phyloP scores from a whole-genome alignment of 2,113 vertebrate species.

The Macaca mulatta region DNA sequence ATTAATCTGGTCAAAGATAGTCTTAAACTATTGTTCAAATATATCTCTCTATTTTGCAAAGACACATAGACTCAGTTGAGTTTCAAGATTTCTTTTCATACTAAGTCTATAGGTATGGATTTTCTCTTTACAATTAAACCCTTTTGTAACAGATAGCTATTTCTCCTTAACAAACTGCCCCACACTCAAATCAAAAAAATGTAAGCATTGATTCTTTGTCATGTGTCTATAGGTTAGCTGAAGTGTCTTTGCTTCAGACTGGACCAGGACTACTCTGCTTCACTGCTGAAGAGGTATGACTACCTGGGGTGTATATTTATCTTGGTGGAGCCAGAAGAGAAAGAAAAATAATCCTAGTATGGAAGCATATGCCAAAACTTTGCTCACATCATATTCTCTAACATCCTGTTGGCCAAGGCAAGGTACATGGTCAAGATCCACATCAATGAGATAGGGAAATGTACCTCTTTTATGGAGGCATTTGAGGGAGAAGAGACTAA shows the following conservation, averaged over 20 bases:
- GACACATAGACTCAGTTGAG: background rate
- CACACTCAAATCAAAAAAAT: conserved; percentile 5
- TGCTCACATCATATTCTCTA: background rate
- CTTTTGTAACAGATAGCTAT: background rate
- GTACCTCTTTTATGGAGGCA: background rate
- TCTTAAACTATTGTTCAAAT: conserved; percentile 25
- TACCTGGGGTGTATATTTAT: background rate
- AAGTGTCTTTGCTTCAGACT: conserved; percentile 1
- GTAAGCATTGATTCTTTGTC: background rate
- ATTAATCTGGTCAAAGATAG: background rate
- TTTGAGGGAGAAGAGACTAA: background rate
- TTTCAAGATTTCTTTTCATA: conserved; percentile 28
- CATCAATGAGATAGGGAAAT: background rate
- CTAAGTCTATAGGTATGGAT: background rate
- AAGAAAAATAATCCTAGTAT: background rate
- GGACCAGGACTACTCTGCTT: background rate
- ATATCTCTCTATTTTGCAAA: background rate
- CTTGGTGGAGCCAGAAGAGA: background rate
- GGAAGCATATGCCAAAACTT: background rate
- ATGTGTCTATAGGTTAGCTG: background rate
- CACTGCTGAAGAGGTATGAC: background rate
- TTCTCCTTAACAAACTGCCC: background rate
- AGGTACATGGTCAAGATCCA: background rate
- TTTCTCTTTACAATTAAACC: background rate
- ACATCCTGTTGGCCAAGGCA: background rate